Percentiles rank a stretch among this genome's conserved stretches.
Evolutionary conservation across 2,113 vertebrate genomes (phyloP).

Genomic region (Daphoenositta chrysoptera): DNA sequence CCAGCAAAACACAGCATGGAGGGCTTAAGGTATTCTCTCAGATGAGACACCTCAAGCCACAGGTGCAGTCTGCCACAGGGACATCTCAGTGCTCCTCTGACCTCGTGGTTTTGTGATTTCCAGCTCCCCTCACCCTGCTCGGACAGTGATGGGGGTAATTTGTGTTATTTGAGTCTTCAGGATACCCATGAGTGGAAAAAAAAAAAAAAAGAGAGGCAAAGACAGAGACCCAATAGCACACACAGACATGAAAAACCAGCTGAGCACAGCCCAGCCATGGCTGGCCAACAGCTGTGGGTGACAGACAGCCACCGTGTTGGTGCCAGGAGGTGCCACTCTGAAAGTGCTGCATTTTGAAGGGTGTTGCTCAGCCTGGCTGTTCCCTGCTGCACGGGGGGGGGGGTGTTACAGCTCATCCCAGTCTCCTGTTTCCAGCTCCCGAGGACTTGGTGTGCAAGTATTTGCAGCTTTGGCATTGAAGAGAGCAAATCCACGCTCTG

Average conservation of each 20-base stretch:
- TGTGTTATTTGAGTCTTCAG: neutral
- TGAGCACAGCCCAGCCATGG: neutral
- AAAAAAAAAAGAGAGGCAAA: neutral
- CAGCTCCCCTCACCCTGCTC: neutral
- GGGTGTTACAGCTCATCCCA: neutral
- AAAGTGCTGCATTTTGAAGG: fast-evolving
- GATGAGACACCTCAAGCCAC: fast-evolving
- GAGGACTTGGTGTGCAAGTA: fast-evolving
- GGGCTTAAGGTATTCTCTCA: neutral
- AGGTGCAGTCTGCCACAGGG: too few species aligned
- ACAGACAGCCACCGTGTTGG: fast-evolving
- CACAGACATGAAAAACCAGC: fast-evolving
- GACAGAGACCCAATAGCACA: neutral
- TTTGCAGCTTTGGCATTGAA: neutral
- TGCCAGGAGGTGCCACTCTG: neutral
- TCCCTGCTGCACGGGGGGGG: fast-evolving
- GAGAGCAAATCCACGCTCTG: neutral
- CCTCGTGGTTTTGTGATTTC: neutral
- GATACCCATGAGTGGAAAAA: neutral
- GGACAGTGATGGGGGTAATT: neutral
- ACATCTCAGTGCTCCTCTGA: fast-evolving
- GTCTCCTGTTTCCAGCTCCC: fast-evolving
- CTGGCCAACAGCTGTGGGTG: neutral
- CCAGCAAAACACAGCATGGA: neutral
- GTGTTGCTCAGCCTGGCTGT: neutral